These are phyloP conservation scores for Tetrax tetrax DNA, from an alignment of 2,113 vertebrate genomes.

Conservation along the genomic window DNA sequence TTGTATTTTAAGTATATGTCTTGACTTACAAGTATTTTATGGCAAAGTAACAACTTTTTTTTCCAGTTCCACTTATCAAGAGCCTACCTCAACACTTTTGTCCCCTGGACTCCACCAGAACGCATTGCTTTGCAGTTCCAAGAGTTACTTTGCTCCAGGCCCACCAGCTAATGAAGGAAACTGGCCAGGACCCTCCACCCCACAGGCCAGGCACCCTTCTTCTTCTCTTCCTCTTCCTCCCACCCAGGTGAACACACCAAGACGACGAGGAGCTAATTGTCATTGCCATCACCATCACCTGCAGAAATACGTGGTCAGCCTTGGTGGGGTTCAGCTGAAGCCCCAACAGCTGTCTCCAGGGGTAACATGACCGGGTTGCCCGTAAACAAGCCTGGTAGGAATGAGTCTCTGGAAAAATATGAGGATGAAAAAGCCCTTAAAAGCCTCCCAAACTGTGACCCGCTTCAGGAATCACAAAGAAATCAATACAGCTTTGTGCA, in stretches of 20 bases:
- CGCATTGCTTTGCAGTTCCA: fast-evolving
- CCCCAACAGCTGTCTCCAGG: background rate
- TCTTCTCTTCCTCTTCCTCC: background rate
- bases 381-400: background rate
- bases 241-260: background rate
- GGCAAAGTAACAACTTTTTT: fast-evolving
- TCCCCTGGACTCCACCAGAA: fast-evolving
- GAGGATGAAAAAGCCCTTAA: constrained; percentile 3
- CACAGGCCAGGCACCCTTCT: no score
- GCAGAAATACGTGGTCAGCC: fast-evolving
- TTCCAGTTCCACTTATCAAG: fast-evolving
- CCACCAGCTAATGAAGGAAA: background rate
- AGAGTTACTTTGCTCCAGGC: fast-evolving
- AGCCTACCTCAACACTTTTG: fast-evolving
- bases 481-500: background rate
- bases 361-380: fast-evolving
- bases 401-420: background rate
- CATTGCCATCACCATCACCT: background rate
- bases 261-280: fast-evolving
- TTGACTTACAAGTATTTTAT: fast-evolving
- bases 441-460: constrained; percentile 28
- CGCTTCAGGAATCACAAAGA: background rate
- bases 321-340: background rate
- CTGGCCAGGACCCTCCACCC: fast-evolving
- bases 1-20: fast-evolving